Evolutionary conservation across 2,888 invertebrate genomes (phyloP).

Genomic region (Plebejus anna): DNA sequence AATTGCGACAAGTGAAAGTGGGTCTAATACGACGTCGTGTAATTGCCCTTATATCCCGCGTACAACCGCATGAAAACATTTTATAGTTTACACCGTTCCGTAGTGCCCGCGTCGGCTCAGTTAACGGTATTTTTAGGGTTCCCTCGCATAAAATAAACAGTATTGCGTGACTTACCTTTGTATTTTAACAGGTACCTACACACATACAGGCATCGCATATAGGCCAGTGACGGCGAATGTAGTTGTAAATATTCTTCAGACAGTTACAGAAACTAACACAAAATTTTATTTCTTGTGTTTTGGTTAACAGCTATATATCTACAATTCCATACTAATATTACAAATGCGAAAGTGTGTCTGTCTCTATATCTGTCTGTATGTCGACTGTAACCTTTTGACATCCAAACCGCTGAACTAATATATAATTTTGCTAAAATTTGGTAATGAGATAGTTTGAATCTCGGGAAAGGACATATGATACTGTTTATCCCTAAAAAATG

Average conservation of each 20-base stretch:
- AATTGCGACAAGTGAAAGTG: slow-evolving; percentile 21
- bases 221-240: not conserved
- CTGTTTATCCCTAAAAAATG: too few relatives aligned
- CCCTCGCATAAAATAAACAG: not conserved
- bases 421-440: too few relatives aligned
- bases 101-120: not conserved
- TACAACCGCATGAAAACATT: slow-evolving; percentile 6
- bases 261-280: too few relatives aligned
- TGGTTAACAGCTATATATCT: too few relatives aligned
- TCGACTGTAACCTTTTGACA: too few relatives aligned
- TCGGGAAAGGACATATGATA: too few relatives aligned
- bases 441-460: too few relatives aligned
- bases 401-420: too few relatives aligned
- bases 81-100: slow-evolving; percentile 10
- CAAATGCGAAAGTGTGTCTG: too few relatives aligned
- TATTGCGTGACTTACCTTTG: not conserved
- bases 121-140: slow-evolving; percentile 11
- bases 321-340: too few relatives aligned
- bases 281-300: too few relatives aligned
- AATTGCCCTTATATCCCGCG: slow-evolving; percentile 16
- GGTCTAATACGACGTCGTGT: slow-evolving; percentile 18
- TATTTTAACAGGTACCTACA: not conserved
- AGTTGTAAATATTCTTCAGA: not conserved
- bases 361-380: too few relatives aligned
- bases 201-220: not conserved